These are phyloP conservation scores for Hipposideros larvatus DNA, from an alignment of 2,797 vertebrate species.

Conservation along the genomic window DNA sequence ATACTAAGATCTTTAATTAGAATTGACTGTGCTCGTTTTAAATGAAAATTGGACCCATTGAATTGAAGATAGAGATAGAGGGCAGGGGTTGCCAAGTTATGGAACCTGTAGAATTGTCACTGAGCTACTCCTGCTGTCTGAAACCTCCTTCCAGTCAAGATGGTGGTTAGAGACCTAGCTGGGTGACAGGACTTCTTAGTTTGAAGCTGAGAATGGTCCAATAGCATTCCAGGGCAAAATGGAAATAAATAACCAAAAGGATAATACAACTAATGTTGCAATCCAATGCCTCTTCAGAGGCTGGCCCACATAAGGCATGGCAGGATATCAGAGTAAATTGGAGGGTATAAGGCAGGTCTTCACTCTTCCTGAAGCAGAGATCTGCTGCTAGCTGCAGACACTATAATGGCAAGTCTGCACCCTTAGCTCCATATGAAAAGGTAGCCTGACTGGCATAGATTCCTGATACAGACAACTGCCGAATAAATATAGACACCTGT, in stretches of 20 bases:
- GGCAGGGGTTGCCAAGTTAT: background rate
- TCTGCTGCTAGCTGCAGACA: background rate
- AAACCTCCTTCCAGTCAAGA: background rate
- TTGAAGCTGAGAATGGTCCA: background rate
- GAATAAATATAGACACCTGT: background rate
- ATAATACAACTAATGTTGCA: background rate
- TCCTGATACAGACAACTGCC: background rate
- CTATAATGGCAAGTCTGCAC: background rate
- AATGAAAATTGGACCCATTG: background rate
- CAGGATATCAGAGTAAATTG: background rate
- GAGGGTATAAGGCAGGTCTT: background rate
- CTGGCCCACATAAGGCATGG: background rate
- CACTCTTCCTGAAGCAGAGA: background rate
- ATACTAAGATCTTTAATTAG: background rate
- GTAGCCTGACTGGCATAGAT: too few species aligned
- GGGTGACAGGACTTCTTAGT: background rate
- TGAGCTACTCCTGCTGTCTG: background rate
- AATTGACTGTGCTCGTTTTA: background rate
- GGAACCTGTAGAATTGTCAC: background rate
- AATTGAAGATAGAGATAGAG: background rate
- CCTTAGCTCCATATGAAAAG: background rate
- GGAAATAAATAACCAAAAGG: background rate
- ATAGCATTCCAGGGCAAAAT: background rate
- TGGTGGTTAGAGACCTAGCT: background rate
- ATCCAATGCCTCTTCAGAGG: background rate